Percentiles rank a stretch among this genome's conserved stretches.
Evolutionary conservation across 2,113 vertebrate species (phyloP).

Genomic region (Poecile atricapillus): DNA sequence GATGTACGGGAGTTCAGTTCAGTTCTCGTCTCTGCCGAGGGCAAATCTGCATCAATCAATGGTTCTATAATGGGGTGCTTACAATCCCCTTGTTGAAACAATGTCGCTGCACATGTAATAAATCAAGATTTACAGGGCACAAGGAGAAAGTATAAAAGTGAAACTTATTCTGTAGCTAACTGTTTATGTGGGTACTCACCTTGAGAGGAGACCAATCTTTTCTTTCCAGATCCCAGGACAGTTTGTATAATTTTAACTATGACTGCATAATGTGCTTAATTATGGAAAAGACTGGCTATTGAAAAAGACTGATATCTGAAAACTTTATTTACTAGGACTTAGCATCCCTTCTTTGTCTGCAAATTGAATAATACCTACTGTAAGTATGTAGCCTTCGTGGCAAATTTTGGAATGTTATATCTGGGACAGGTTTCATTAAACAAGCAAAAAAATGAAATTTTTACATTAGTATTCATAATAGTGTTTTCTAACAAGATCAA

Average conservation of each 20-base stretch:
- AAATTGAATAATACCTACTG: background rate
- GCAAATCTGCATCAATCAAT: constrained; percentile 42
- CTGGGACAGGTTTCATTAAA: background rate
- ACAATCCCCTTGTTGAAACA: constrained; percentile 8
- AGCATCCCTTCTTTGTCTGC: background rate
- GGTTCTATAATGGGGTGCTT: constrained; percentile 28
- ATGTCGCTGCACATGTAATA: background rate
- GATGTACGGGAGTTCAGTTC: background rate
- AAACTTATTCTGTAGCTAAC: background rate
- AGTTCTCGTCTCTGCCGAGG: background rate
- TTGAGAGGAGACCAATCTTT: constrained; percentile 15
- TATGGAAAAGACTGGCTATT: background rate
- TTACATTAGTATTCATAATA: background rate
- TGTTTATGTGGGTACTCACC: constrained; percentile 21
- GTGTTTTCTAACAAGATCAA: background rate
- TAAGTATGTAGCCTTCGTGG: background rate
- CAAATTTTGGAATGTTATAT: background rate
- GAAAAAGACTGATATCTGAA: background rate
- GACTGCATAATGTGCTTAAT: background rate
- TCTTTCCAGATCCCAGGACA: background rate
- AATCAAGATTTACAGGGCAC: constrained; percentile 24
- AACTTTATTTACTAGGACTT: background rate
- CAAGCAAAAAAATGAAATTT: background rate
- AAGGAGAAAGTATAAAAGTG: constrained; percentile 25
- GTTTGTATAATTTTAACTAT: constrained; percentile 13